Percentiles rank a stretch among this genome's conserved stretches.
phyloP scores from a whole-genome alignment of 2,113 vertebrate species.

The Craseonycteris thonglongyai region DNA sequence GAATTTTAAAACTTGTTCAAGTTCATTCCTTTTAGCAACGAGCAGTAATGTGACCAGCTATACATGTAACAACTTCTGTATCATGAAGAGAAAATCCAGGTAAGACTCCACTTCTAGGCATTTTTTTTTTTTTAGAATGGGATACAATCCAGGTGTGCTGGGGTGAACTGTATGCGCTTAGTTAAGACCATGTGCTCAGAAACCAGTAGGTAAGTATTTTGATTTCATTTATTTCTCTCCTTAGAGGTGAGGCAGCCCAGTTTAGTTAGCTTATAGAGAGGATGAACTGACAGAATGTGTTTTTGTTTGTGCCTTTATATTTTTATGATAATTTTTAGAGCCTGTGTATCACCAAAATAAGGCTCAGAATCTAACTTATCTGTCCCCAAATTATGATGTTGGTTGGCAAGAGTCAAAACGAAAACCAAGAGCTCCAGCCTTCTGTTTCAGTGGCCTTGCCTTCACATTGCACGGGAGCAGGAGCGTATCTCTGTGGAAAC shows the following conservation, averaged over 20 bases:
- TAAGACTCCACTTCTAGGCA: neutral
- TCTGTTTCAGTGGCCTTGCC: neutral
- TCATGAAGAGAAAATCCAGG: slow-evolving; percentile 23
- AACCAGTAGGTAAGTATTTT: neutral
- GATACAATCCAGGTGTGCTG: neutral
- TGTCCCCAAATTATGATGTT: neutral
- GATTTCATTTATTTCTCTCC: neutral
- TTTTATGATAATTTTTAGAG: neutral
- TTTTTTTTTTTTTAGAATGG: slow-evolving; percentile 3
- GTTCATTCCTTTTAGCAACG: neutral
- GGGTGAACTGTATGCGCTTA: neutral
- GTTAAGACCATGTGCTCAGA: slow-evolving; percentile 7
- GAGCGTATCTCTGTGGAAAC: neutral
- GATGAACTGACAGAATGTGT: neutral
- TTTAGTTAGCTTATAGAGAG: neutral
- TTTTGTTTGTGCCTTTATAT: neutral
- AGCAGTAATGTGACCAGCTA: neutral
- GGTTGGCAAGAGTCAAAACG: neutral
- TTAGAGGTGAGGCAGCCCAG: neutral
- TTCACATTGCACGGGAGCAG: neutral
- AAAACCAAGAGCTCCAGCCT: neutral
- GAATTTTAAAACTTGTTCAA: neutral
- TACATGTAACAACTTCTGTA: neutral
- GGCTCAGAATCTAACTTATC: neutral
- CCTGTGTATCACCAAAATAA: neutral